Conservation (phyloP, 1,140 invertebrate species). For the Orussus abietinus region DNA sequence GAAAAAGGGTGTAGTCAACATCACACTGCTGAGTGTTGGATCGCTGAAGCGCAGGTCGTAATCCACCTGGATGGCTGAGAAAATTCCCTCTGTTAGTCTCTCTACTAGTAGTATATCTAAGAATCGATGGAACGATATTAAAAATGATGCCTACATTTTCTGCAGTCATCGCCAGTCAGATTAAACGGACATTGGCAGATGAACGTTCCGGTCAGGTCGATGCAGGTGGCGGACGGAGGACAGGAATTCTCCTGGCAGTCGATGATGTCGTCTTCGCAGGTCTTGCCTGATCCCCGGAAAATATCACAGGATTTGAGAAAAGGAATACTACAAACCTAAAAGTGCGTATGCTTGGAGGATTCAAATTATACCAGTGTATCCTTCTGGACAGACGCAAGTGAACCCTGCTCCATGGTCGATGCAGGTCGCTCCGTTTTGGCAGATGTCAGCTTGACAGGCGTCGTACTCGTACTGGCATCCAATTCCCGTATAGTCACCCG, state of each 20-base stretch:
- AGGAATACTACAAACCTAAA: not conserved
- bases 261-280: conserved; percentile 88
- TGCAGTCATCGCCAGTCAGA: conserved; percentile 91
- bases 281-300: conserved; percentile 60
- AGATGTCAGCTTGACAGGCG: conserved; percentile 81
- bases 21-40: conserved; percentile 79
- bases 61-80: conserved; percentile 85
- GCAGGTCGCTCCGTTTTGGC: conserved; percentile 90
- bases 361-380: conserved; percentile 65
- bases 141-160: conserved; percentile 70
- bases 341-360: not conserved
- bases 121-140: conserved; percentile 1
- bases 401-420: conserved; percentile 80
- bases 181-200: conserved; percentile 96
- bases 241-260: conserved; percentile 93
- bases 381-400: conserved; percentile 79
- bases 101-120: not conserved
- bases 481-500: conserved; percentile 78
- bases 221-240: conserved; percentile 88
- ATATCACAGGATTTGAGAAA: not conserved
- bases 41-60: conserved; percentile 95
- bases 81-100: conserved; percentile 17
- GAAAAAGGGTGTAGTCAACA: conserved; percentile 85
- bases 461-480: conserved; percentile 93
- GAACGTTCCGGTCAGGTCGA: conserved; percentile 88